These are phyloP conservation scores for Heliangelus exortis DNA, from an alignment of 2,797 vertebrate genomes.

Conservation along the genomic window DNA sequence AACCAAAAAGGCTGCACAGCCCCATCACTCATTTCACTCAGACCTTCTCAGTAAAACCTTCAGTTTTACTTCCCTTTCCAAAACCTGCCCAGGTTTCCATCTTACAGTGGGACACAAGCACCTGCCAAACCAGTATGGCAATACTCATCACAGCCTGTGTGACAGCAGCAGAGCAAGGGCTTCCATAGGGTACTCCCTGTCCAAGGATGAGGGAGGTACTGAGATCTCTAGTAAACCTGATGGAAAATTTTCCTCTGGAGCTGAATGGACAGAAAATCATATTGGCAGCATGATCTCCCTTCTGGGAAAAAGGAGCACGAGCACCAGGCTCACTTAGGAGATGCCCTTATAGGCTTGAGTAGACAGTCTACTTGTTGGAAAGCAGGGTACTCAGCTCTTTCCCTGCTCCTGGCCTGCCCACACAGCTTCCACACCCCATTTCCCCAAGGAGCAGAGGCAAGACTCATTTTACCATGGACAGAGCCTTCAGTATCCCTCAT, in stretches of 20 bases:
- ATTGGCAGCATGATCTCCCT: background rate
- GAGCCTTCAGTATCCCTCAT: background rate
- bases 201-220: background rate
- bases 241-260: background rate
- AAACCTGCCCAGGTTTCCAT: background rate
- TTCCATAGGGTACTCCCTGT: background rate
- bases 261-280: background rate
- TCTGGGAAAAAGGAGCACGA: background rate
- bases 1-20: background rate
- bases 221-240: background rate
- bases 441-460: background rate
- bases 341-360: background rate
- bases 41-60: background rate
- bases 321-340: accelerated
- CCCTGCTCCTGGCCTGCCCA: background rate
- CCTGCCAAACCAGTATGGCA: background rate
- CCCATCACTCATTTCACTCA: background rate
- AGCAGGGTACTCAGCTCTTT: background rate
- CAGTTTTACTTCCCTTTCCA: background rate
- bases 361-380: background rate
- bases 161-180: background rate
- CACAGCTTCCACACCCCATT: background rate
- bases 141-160: background rate
- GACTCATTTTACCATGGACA: background rate
- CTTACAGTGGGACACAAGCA: accelerated